These are phyloP conservation scores for Artibeus lituratus DNA, from an alignment of 2,797 vertebrate genomes.

Conservation along the genomic window DNA sequence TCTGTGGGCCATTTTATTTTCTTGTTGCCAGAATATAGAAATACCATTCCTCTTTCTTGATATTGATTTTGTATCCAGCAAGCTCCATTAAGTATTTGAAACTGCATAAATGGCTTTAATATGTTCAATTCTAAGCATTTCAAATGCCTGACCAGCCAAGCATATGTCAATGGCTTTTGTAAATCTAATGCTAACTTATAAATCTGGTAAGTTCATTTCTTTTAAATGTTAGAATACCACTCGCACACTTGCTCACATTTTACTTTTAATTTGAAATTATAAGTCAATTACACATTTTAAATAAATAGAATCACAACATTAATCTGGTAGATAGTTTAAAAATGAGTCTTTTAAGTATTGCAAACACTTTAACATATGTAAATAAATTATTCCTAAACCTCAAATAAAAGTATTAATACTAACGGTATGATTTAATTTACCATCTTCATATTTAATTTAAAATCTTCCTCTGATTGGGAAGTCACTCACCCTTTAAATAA, in stretches of 20 bases:
- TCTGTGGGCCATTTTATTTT: background rate
- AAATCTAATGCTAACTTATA: constrained; percentile 19
- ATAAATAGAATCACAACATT: background rate
- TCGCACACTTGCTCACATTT: background rate
- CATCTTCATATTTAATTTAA: background rate
- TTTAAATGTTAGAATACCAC: background rate
- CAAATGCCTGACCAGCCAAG: constrained; percentile 23
- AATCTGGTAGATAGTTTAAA: background rate
- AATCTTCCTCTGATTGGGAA: background rate
- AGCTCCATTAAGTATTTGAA: constrained; percentile 33
- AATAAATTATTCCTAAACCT: background rate
- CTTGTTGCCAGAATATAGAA: constrained; percentile 2
- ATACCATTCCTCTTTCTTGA: background rate
- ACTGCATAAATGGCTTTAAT: background rate
- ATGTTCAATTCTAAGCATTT: constrained; percentile 17
- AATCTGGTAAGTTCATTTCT: constrained; percentile 3
- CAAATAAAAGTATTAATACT: background rate
- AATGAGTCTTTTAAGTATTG: background rate
- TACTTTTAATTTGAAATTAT: background rate
- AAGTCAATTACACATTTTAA: background rate
- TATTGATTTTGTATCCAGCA: constrained; percentile 40
- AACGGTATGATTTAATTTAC: background rate
- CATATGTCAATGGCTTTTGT: background rate
- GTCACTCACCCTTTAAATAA: background rate
- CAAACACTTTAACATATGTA: background rate